Base-by-base conservation (phyloP, 2,888 invertebrate species). In the Autographa gamma region DNA sequence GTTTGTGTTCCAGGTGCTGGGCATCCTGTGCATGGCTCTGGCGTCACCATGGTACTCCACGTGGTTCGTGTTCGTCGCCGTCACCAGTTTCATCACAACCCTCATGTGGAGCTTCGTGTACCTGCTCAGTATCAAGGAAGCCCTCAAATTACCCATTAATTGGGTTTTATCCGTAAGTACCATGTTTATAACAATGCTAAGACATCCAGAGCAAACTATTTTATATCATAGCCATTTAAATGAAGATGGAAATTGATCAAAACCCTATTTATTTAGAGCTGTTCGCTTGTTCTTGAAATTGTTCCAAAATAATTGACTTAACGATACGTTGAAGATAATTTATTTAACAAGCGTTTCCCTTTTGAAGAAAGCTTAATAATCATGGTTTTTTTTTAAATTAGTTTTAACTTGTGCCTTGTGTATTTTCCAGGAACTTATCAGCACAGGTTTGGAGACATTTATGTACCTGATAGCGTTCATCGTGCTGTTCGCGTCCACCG, bases 1-100 rank as follows among this genome's bases (percentile, higher is more conserved):
- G 31, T 31, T 69, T 70, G 67, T 66, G 25, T 90, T 97, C 60
- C 97, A 98, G 98, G 83, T 97, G 63, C 89, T 98, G 76, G 98
- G 98, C 74, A 98, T 98, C 75, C 95, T 98, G 85, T 98, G 98
- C 87, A 98, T 98, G 98, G 96, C 97, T 16, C 96, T 97, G 79
- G 98, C 97, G 2, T 97, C 98, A 3, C 98, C 98, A 8, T 93
- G 90, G 81, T 93, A 91, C 63, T 97, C 98, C 14, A 97, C 97
- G 81, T 98, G 98, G 96, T 99, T 98, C 96, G 96, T 98, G 72
- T 98, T 98, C 89, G 98, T 98, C 65, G 98, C 97, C 19, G 97
- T 98, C 74, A 96, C 97, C 76, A 97, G 97, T 77, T 98, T 98
- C 94, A 98, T 98, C 86, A 96, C 97, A 63, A 98, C 98, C 0